Evolutionary conservation across 2,797 vertebrate genomes (phyloP).

Genomic region (Pristis pectinata): DNA sequence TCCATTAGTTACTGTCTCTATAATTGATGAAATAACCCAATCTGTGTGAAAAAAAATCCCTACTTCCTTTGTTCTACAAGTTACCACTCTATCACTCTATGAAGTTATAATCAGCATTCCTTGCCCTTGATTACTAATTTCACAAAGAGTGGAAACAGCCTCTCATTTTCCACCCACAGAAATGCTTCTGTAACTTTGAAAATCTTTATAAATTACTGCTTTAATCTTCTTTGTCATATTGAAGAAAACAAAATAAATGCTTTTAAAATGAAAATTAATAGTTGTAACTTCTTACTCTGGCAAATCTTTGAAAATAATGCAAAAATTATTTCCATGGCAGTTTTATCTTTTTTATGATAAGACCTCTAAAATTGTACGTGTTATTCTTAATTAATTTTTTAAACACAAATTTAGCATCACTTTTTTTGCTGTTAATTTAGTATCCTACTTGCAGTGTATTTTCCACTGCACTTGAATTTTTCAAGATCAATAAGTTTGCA

Average conservation of each 20-base stretch:
- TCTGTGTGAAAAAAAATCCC: not conserved
- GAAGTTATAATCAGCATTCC: not conserved
- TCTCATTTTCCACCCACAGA: not conserved
- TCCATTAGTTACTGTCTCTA: not conserved
- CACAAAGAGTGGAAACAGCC: not conserved
- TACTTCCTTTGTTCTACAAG: not conserved
- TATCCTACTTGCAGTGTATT: not conserved
- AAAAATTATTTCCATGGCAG: not conserved
- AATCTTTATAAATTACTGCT: not conserved
- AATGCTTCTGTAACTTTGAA: not conserved
- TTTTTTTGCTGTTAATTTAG: not conserved
- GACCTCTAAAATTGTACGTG: not conserved
- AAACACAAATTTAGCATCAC: not conserved
- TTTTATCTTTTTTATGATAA: not conserved
- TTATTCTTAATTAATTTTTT: not conserved
- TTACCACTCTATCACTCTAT: too few relatives aligned
- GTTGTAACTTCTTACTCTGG: not conserved
- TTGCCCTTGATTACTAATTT: not conserved
- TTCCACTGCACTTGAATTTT: not conserved
- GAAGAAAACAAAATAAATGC: not conserved
- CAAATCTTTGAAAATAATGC: not conserved
- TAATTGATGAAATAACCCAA: not conserved
- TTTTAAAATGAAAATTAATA: not conserved
- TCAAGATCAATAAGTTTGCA: not conserved
- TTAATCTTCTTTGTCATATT: not conserved